Percentiles rank a stretch among this genome's conserved stretches.
phyloP scores from a whole-genome alignment of 2,113 vertebrate species.

The Odocoileus hemionus region DNA sequence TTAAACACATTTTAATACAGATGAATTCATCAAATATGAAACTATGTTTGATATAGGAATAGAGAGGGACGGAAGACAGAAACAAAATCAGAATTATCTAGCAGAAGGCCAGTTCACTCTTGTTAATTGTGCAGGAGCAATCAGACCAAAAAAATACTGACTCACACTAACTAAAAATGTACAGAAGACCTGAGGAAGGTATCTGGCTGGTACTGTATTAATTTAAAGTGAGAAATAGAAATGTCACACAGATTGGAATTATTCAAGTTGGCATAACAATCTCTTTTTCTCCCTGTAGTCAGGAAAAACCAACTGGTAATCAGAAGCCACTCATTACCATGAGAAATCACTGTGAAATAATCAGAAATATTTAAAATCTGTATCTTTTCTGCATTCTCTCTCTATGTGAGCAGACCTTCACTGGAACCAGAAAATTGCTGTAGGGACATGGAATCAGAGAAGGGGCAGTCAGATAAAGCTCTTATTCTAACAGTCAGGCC shows the following conservation, averaged over 20 bases:
- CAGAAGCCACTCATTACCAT: conserved; percentile 46
- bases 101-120: conserved; percentile 1
- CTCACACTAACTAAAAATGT: conserved; percentile 32
- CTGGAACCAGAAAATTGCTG: conserved; percentile 1
- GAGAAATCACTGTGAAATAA: conserved; percentile 44
- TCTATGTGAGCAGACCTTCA: background rate
- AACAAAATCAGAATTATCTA: background rate
- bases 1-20: conserved; percentile 35
- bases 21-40: conserved; percentile 22
- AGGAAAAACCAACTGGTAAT: conserved; percentile 55
- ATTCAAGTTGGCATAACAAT: conserved; percentile 61
- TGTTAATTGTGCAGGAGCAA: background rate
- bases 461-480: background rate
- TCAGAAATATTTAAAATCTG: conserved; percentile 29
- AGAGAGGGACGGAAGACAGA: background rate
- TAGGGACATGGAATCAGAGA: background rate
- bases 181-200: conserved; percentile 5
- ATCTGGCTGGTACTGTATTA: conserved; percentile 6
- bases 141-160: background rate
- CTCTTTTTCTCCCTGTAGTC: conserved; percentile 54
- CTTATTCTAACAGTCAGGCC: background rate
- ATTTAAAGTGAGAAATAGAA: conserved; percentile 64
- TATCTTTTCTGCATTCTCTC: background rate
- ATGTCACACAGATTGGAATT: conserved; percentile 56
- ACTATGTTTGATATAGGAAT: conserved; percentile 19